These are phyloP conservation scores for Antechinus stuartii DNA, from an alignment of 2,113 vertebrate species.

Conservation along the genomic window DNA sequence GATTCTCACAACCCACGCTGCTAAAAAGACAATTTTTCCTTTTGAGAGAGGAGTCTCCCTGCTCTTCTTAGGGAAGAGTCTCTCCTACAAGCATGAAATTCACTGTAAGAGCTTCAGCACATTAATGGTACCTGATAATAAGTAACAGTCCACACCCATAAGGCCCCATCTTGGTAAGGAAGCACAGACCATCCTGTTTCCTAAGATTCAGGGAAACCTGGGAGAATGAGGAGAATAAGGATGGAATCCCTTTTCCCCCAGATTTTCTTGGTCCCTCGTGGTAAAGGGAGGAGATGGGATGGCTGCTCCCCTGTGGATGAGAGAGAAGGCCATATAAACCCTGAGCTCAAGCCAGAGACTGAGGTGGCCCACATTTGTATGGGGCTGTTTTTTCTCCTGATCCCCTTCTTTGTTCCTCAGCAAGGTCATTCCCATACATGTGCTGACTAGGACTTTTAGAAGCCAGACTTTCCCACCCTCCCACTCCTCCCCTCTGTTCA, in stretches of 20 bases:
- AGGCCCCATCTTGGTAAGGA: background rate
- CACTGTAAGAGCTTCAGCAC: background rate
- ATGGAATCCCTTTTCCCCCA: background rate
- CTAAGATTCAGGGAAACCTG: background rate
- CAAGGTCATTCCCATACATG: background rate
- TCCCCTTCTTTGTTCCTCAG: background rate
- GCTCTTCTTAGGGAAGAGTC: background rate
- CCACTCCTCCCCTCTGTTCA: background rate
- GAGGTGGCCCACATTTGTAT: background rate
- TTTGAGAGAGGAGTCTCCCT: background rate
- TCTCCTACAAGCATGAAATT: background rate
- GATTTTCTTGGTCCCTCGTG: background rate
- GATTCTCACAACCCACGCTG: background rate
- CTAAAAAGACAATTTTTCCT: background rate
- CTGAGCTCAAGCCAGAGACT: rapidly evolving
- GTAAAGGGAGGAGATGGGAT: background rate
- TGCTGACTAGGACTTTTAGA: background rate
- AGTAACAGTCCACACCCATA: background rate
- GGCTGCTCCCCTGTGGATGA: background rate
- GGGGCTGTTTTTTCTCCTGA: background rate
- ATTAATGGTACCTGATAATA: background rate
- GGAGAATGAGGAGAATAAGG: background rate
- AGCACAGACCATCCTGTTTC: background rate
- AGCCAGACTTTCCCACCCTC: background rate
- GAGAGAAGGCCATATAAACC: rapidly evolving